Conservation (phyloP, 1,140 invertebrate species). For the Lethocerus indicus region DNA sequence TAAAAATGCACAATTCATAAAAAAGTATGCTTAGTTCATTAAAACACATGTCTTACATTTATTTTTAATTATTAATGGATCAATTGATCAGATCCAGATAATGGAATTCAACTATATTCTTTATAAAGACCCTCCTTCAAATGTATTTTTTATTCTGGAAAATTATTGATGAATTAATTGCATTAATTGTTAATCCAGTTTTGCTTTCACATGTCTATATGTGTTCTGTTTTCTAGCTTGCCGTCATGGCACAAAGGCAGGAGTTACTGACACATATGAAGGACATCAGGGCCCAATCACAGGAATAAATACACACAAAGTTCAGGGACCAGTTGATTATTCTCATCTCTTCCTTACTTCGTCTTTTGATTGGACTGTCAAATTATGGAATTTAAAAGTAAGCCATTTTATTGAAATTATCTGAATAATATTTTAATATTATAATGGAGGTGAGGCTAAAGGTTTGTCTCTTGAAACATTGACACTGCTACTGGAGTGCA, state of each 20-base stretch:
- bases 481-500: no score
- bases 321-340: slow-evolving; percentile 81
- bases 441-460: no score
- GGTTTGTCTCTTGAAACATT: no score
- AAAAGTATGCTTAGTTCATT: neutral
- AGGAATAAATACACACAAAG: slow-evolving; percentile 72
- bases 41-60: neutral
- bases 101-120: no score
- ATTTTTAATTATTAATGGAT: neutral
- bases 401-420: slow-evolving; percentile 4
- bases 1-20: no score
- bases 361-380: slow-evolving; percentile 97
- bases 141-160: no score
- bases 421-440: no score
- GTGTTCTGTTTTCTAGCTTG: slow-evolving; percentile 40
- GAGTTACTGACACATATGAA: slow-evolving; percentile 81
- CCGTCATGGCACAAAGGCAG: slow-evolving; percentile 80
- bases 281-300: slow-evolving; percentile 89
- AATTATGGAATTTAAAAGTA: slow-evolving; percentile 92
- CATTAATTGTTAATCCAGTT: no score
- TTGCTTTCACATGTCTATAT: neutral
- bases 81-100: no score
- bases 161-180: no score
- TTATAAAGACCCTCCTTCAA: no score
- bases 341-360: slow-evolving; percentile 92